phyloP scores from a whole-genome alignment of 2,888 invertebrate species.

The Sturmia bella region DNA sequence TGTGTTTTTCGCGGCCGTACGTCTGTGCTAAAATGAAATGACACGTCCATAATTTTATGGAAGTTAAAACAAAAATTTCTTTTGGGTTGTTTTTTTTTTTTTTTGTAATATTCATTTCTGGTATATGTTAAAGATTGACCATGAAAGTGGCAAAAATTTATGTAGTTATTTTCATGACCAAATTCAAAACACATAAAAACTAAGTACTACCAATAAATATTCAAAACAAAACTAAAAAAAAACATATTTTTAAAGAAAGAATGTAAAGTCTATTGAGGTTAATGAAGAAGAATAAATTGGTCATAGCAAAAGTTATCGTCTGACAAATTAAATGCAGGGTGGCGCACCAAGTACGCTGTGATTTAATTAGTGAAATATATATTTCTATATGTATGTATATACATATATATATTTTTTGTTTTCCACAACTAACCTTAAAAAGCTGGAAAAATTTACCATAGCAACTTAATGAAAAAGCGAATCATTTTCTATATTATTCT shows the following conservation, averaged over 20 bases:
- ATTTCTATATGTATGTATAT: too few relatives aligned
- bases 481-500: too few relatives aligned
- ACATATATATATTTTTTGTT: too few relatives aligned
- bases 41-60: slow-evolving; percentile 37
- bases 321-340: too few relatives aligned
- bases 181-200: slow-evolving; percentile 12
- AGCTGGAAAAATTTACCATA: too few relatives aligned
- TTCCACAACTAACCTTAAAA: too few relatives aligned
- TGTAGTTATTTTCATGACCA: neutral
- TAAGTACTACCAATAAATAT: slow-evolving; percentile 10
- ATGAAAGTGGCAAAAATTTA: slow-evolving; percentile 31
- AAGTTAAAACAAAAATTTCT: neutral
- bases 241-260: neutral
- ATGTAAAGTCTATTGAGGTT: too few relatives aligned
- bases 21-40: slow-evolving; percentile 34
- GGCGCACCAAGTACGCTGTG: too few relatives aligned
- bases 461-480: too few relatives aligned
- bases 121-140: slow-evolving; percentile 19
- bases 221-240: neutral
- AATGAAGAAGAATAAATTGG: too few relatives aligned
- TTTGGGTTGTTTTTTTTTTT: neutral
- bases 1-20: slow-evolving; percentile 23
- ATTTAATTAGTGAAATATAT: too few relatives aligned
- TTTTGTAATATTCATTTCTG: neutral
- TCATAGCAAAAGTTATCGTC: too few relatives aligned